Evolutionary conservation across 2,888 invertebrate genomes (phyloP), one percentile per base, ranked within the genome.

Genomic region (Chrysomela aeneicollis): DNA sequence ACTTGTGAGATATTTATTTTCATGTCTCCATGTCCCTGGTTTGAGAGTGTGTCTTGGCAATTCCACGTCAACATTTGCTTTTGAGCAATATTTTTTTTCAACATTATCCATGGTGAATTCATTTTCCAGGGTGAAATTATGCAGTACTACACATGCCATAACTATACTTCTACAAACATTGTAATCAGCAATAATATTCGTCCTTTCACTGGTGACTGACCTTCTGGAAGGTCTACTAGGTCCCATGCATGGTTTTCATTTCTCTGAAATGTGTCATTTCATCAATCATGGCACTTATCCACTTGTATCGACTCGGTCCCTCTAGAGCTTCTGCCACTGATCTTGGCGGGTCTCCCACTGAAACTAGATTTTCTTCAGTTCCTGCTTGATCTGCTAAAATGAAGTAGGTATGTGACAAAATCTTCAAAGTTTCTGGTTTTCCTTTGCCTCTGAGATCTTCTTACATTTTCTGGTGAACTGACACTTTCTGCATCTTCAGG

Each of bases 201-300:
- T 49, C 17, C 49, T 49, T 68, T 30, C 50, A 72, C 72, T 50
- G 66, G 46, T 15, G 62, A 58, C 26, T 50, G 57, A 42, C 42
- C 54, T 30, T 59, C 49, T 26, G 71, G 64, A 17, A 42, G 26
- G 32, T 70, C 59, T 26, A 58, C 60, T 37, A 70, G 19, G 9
- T 67, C 62, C 71, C 72, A 70, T 15, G 71, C 64, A n/a, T 68
- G 57, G 63, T 71, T 71, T 58, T 68, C 66, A 59, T 64, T n/a
- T n/a, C n/a, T n/a, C n/a, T 53, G 46, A 68, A 68, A 35, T 59
- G 50, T 4, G 60, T 17, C 17, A 70, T 15, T 42, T 71, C 69
- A 8, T 62, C 62, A 32, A 59, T 49, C 53, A 71, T 69, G 9
- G 70, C 70, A 49, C 58, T 30, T 42, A 50, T 62, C 70, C 70